These are phyloP conservation scores for Nansenia antarctica DNA, from an alignment of 2,113 vertebrate genomes.

Conservation along the genomic window DNA sequence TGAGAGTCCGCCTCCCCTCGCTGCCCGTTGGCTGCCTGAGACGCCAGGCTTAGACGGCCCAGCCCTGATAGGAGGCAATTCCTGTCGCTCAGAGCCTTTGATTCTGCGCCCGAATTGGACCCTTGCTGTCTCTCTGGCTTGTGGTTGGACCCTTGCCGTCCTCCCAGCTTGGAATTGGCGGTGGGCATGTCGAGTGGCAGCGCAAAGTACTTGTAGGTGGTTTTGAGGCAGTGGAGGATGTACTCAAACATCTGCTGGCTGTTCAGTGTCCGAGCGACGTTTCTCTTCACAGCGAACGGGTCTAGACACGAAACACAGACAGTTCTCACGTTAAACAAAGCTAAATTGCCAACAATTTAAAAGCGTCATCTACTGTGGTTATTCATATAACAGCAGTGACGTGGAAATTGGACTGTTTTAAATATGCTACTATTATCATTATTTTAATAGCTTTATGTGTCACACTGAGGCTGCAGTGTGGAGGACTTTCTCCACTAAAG, in stretches of 20 bases:
- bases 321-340: too few species aligned
- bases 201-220: slow-evolving; percentile 94
- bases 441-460: too few species aligned
- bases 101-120: background rate
- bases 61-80: slow-evolving; percentile 2
- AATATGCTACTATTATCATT: too few species aligned
- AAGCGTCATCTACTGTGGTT: too few species aligned
- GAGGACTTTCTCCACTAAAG: too few species aligned
- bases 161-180: slow-evolving; percentile 23
- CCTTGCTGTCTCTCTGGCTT: background rate
- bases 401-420: too few species aligned
- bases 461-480: too few species aligned
- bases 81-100: background rate
- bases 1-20: slow-evolving; percentile 45
- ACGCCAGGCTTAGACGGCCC: slow-evolving; percentile 33
- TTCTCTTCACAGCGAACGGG: slow-evolving; percentile 90
- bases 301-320: slow-evolving; percentile 69
- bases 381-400: too few species aligned
- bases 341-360: too few species aligned
- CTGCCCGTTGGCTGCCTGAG: slow-evolving; percentile 17
- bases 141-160: background rate
- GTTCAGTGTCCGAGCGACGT: slow-evolving; percentile 89
- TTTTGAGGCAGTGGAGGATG: slow-evolving; percentile 89
- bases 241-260: slow-evolving; percentile 90
- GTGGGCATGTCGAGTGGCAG: slow-evolving; percentile 68